Percentiles rank a stretch among this genome's conserved stretches.
Conservation (phyloP, 2,888 invertebrate genomes). For the Amaurobius ferox region DNA sequence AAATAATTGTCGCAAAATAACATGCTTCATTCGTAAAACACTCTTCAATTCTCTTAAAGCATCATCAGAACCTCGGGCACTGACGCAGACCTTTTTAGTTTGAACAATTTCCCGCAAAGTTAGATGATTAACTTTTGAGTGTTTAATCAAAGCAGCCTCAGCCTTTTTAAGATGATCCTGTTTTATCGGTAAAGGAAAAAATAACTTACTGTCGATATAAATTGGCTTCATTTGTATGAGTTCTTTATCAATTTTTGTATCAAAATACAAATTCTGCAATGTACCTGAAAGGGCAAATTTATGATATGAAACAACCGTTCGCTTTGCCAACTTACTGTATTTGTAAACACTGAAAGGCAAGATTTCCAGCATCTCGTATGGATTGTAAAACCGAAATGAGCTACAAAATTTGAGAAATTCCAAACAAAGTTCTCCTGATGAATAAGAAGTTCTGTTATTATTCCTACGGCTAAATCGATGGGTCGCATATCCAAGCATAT, state of each 20-base stretch:
- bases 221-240: conserved; percentile 45
- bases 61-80: conserved; percentile 23
- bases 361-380: conserved; percentile 4
- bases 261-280: conserved; percentile 33
- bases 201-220: conserved; percentile 34
- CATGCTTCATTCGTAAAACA: conserved; percentile 40
- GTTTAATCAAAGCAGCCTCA: not conserved
- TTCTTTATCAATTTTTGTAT: not conserved
- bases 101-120: conserved; percentile 27
- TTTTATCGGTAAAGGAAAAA: not conserved
- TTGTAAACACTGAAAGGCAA: conserved; percentile 26
- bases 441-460: not conserved
- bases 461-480: not conserved
- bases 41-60: conserved; percentile 40
- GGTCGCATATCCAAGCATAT: conserved; percentile 3
- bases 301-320: conserved; percentile 48
- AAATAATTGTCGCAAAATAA: conserved; percentile 12
- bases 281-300: conserved; percentile 41
- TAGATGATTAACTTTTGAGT: conserved; percentile 24
- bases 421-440: conserved; percentile 34
- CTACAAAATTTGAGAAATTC: conserved; percentile 59
- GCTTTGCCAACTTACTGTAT: conserved; percentile 29
- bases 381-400: conserved; percentile 37
- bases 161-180: not conserved
- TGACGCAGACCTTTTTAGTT: conserved; percentile 37